Conservation (phyloP, 2,113 vertebrate species). For the Oxyruncus cristatus region DNA sequence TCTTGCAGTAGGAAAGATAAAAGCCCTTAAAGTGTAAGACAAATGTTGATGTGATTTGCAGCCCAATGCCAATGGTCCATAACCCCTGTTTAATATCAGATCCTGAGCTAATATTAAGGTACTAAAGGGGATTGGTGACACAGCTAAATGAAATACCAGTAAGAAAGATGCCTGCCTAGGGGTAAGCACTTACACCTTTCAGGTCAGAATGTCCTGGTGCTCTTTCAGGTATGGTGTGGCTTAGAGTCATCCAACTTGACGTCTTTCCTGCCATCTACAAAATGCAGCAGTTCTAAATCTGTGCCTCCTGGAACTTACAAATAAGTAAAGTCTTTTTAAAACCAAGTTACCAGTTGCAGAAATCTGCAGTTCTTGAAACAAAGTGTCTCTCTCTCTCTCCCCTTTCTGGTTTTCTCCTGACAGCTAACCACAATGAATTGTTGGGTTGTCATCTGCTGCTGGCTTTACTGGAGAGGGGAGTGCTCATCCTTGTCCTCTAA, state of each 20-base stretch:
- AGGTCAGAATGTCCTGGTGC: not conserved
- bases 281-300: not conserved
- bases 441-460: not conserved
- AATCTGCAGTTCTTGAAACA: not conserved
- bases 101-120: not conserved
- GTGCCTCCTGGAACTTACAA: not conserved
- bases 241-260: not conserved
- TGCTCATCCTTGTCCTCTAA: not conserved
- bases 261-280: not conserved
- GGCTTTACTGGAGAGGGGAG: not conserved
- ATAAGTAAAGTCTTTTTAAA: not conserved
- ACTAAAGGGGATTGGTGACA: not conserved
- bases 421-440: too few relatives aligned
- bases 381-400: not conserved
- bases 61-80: not conserved
- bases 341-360: not conserved
- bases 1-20: not conserved
- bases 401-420: not conserved
- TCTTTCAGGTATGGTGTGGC: accelerated
- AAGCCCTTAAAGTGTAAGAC: not conserved
- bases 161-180: not conserved
- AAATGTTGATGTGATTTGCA: not conserved
- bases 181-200: not conserved
- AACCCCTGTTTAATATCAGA: not conserved
- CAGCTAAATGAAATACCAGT: not conserved